Evolutionary conservation across 2,113 vertebrate species (phyloP), one percentile per base, ranked within the genome.

Genomic region (Euleptes europaea): DNA sequence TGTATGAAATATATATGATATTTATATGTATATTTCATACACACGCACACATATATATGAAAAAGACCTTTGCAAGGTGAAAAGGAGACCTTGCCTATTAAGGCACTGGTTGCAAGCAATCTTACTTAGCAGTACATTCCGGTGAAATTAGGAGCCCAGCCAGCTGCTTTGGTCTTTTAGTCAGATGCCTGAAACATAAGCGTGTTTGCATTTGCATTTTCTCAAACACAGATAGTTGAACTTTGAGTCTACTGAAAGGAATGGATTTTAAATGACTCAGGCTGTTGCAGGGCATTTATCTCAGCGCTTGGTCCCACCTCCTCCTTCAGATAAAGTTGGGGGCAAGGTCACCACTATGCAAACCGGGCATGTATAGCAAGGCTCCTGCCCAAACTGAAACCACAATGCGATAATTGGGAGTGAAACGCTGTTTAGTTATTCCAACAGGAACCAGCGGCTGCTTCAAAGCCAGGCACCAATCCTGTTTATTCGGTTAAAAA

Each of bases 191-290:
- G 44, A 79, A 87, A 87, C 14, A 40, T 44, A 28, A 72, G 26
- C 63, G 13, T 60, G 63, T 74, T 85, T 88, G 82, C 17, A n/a
- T 84, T 92, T 92, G 80, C 4, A 5, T 85, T 88, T 92, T 87
- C 74, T 90, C 35, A 85, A 42, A 74, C 47, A 67, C 0, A 28
- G 60, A 35, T 35, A 44, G 63, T 6, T 81, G 67, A 90, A 60
- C 69, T 69, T 33, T 86, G 74, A 86, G 86, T 84, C 28, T 31
- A n/a, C 80, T 84, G 35, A 15, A 54, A 86, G 88, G 72, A 80
- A 65, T 79, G 84, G 60, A 51, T 33, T 85, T 44, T 54, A 81
- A 89, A 74, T 87, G 44, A 47, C 82, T 84, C 81, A 63, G 82
- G 51, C 54, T 57, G 14, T 15, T 80, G 72, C 0, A 5, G 38